Base-by-base conservation (phyloP, 2,797 vertebrate genomes). In the Glyptemys insculpta region DNA sequence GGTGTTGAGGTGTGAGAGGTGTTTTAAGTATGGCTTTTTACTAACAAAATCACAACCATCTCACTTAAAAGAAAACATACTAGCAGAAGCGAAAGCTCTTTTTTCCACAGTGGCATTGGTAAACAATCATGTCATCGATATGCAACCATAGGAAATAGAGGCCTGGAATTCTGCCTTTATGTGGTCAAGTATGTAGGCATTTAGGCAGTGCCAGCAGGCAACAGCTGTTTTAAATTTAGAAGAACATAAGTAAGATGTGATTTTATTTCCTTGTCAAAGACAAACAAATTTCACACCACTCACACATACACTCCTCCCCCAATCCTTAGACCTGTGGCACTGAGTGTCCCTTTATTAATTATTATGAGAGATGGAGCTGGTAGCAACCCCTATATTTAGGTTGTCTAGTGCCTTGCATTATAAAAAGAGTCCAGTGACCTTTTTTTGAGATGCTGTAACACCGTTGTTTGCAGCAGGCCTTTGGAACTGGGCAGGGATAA, bases 181-280 rank as follows among this genome's bases (percentile, higher is more conserved):
- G 94, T 92, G 95, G 93, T 91, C 81, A 92, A 93, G 72, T 92
- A 94, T 85, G 92, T 50, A 91, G 93, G 79, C 56, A 72, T 59
- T 92, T 92, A 53, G 27, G 92, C 86, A 88, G 74, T 93, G 85
- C 90, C 94, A 95, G 91, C 59, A 93, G 53, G 50, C 86, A 95
- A 90, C 93, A 97, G 96, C 95, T 97, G 93, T 87, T 94, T 96
- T 92, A 80, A 52, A 86, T 95, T 91, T 92, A 86, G 93, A 90
- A 92, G 79, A 41, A 91, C 49, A 96, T 87, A 85, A 72, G 72
- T 93, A 93, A 97, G 85, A 91, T 91, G 89, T 65, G 74, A 87
- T 83, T 91, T 90, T 59, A 93, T 93, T 53, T 44, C 50, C 94
- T 97, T 93, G 54, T 81, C 92, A 89, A 85, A 96, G 87, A 94